These are phyloP conservation scores for Aphyosemion australe DNA, from an alignment of 2,113 vertebrate species.

Conservation along the genomic window DNA sequence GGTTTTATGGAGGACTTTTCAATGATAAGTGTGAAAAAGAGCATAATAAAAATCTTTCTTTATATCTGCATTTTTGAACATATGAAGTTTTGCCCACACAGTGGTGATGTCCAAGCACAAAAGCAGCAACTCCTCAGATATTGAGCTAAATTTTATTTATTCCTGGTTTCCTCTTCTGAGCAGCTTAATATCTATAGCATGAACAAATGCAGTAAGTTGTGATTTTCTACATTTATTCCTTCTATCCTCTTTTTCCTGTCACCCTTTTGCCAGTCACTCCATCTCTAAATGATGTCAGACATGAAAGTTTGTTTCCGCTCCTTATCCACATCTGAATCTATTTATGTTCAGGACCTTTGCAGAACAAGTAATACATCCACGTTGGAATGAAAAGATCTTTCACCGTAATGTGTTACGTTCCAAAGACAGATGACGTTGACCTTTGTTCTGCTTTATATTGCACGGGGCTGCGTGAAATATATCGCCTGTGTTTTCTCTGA, in stretches of 20 bases:
- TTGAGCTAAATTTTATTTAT: too few species aligned
- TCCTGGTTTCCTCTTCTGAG: too few species aligned
- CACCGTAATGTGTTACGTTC: constrained; percentile 29
- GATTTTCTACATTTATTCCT: background rate
- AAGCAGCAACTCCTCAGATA: too few species aligned
- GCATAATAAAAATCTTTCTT: too few species aligned
- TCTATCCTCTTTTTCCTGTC: background rate
- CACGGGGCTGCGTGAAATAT: constrained; percentile 37
- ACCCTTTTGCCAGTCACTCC: background rate
- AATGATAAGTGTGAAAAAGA: too few species aligned
- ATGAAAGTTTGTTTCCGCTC: background rate
- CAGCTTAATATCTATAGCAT: too few species aligned
- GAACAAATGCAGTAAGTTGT: too few species aligned
- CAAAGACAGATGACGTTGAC: constrained; percentile 54
- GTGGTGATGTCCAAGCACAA: too few species aligned
- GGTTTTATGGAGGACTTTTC: too few species aligned
- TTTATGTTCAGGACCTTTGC: constrained; percentile 60
- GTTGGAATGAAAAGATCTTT: constrained; percentile 61
- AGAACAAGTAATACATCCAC: constrained; percentile 31
- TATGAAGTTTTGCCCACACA: too few species aligned
- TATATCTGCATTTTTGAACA: too few species aligned
- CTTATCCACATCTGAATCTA: constrained; percentile 26
- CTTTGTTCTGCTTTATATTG: constrained; percentile 56
- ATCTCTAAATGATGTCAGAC: constrained; percentile 4
- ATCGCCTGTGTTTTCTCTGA: constrained; percentile 28